phyloP scores from a whole-genome alignment of 2,797 vertebrate species.

The Pteropus rufus region DNA sequence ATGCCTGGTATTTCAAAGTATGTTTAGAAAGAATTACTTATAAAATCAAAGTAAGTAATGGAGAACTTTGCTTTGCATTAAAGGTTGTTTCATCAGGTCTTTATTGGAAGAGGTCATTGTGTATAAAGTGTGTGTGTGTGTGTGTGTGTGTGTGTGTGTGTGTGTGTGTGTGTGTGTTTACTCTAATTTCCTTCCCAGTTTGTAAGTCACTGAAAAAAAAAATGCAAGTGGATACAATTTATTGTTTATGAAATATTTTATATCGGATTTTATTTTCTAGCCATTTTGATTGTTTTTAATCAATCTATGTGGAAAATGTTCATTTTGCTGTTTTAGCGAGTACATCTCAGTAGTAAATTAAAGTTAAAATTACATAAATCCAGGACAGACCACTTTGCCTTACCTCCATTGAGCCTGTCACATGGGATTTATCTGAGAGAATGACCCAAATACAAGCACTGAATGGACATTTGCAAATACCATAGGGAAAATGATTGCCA shows the following conservation, averaged over 20 bases:
- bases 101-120: not conserved
- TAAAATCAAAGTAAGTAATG: not conserved
- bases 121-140: not conserved
- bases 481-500: slow-evolving; percentile 77
- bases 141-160: no score
- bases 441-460: slow-evolving; percentile 80
- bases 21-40: slow-evolving; percentile 23
- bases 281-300: slow-evolving; percentile 35
- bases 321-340: slow-evolving; percentile 31
- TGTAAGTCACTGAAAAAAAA: slow-evolving; percentile 8
- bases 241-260: slow-evolving; percentile 30
- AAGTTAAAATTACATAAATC: slow-evolving; percentile 53
- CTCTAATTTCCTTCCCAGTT: not conserved
- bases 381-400: not conserved
- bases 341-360: slow-evolving; percentile 46
- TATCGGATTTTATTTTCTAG: slow-evolving; percentile 1
- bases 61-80: slow-evolving; percentile 8
- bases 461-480: slow-evolving; percentile 75
- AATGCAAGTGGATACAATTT: not conserved
- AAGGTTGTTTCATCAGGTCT: not conserved
- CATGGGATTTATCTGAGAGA: slow-evolving; percentile 80
- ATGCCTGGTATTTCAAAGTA: not conserved
- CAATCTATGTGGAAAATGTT: not conserved
- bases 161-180: not conserved
- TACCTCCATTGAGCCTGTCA: slow-evolving; percentile 72